These are phyloP conservation scores for Galeopterus variegatus DNA, from an alignment of 2,113 vertebrate genomes.

Conservation along the genomic window DNA sequence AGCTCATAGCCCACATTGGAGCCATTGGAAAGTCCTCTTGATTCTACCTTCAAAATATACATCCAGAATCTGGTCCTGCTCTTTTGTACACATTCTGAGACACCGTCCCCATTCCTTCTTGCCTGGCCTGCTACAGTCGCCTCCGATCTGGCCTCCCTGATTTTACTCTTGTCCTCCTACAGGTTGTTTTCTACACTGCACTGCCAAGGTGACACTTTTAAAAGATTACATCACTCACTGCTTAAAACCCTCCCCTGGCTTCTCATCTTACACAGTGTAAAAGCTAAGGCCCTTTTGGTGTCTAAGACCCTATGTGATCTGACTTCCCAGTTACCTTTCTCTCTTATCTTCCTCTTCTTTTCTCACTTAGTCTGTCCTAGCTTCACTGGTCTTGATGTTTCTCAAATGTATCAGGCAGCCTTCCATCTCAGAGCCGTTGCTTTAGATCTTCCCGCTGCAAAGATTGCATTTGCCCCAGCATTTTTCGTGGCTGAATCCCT, in stretches of 20 bases:
- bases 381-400: neutral
- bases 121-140: no score
- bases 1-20: neutral
- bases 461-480: neutral
- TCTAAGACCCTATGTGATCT: neutral
- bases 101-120: neutral
- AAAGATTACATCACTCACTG: neutral
- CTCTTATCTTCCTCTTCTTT: neutral
- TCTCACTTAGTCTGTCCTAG: neutral
- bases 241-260: neutral
- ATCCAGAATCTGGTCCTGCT: neutral
- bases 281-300: neutral
- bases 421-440: neutral
- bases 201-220: neutral
- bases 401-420: neutral
- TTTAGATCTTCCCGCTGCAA: neutral
- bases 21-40: neutral
- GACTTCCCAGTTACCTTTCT: no score
- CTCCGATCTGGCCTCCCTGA: neutral
- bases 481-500: fast-evolving
- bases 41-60: neutral
- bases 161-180: neutral
- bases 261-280: neutral
- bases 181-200: fast-evolving
- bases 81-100: neutral